Evolutionary conservation across 2,113 vertebrate species (phyloP), one percentile per base, ranked within the genome.

Genomic region (Phyllostomus hastatus): DNA sequence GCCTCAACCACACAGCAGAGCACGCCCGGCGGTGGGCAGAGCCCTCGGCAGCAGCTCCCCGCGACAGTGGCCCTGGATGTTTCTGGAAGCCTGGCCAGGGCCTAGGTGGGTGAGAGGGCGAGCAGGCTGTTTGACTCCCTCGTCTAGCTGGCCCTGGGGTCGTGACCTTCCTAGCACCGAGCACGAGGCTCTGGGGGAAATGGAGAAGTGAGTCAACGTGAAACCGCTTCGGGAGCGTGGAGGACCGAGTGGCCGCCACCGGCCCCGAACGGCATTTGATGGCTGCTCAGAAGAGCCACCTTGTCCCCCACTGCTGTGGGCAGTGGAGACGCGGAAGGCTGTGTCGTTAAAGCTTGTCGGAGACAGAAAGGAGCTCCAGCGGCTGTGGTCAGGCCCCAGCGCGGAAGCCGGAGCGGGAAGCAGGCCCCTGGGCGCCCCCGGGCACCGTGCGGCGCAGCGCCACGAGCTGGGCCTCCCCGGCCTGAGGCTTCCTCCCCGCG

Each of bases 321-420:
- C 10, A 4, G 19, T 5, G n/a, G n/a, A 35, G 33, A 19, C 0
- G 0, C 16, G 4, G 20, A 57, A n/a, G n/a, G 84, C 24, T 24
- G 0, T 48, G 50, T 85, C 38, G 48, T 4, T 16, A 28, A 1
- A 46, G 12, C 17, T 38, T 7, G 43, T 46, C 35, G n/a, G 75
- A 64, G 19, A 81, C 2, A 26, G 64, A 35, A 72, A 66, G 14
- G 41, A 70, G 82, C 73, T 26, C 78, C 14, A 64, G n/a, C 91
- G 28, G 54, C 41, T 48, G 28, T 54, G 67, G 41, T 33, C 90
- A 26, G 57, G 20, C 24, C 24, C 59, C 24, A 28, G 22, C 22
- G 22, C 8, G 54, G 54, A 57, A 24, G 22, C 54, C 22, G 8
- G 8, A 1, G 54, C 3, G 11, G 69, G 16, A 1, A 31, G 72